phyloP scores from a whole-genome alignment of 2,113 vertebrate species.

The Polypterus senegalus region DNA sequence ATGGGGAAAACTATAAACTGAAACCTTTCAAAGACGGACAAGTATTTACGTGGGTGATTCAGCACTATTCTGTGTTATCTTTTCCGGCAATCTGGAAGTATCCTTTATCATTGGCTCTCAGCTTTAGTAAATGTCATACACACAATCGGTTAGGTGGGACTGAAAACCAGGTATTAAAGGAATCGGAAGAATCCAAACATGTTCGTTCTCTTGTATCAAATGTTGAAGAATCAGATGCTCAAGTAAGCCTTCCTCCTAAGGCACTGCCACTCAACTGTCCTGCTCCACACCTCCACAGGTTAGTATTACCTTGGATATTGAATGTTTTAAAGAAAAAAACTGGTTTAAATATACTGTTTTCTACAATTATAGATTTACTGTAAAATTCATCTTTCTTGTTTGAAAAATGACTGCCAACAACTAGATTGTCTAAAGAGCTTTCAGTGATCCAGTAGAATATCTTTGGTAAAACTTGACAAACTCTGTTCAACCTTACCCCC shows the following conservation, averaged over 20 bases:
- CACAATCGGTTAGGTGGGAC: no score
- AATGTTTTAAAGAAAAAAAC: no score
- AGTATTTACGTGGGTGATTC: slow-evolving; percentile 52
- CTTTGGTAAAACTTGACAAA: no score
- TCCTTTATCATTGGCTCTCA: slow-evolving; percentile 61
- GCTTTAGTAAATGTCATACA: slow-evolving; percentile 18
- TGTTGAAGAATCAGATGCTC: slow-evolving; percentile 3
- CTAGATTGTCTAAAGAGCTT: no score
- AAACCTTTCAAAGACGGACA: slow-evolving; percentile 17
- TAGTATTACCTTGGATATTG: slow-evolving; percentile 11
- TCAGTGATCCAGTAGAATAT: no score
- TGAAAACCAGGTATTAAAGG: no score
- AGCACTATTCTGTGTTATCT: slow-evolving; percentile 50
- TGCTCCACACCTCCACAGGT: slow-evolving; percentile 77
- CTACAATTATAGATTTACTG: no score
- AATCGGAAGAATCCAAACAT: no score
- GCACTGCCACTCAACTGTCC: slow-evolving; percentile 61
- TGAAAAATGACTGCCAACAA: no score
- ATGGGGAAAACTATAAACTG: background rate
- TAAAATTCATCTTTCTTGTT: no score
- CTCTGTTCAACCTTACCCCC: no score
- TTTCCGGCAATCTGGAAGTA: slow-evolving; percentile 57
- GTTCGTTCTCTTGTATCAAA: background rate
- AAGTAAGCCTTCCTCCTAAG: slow-evolving; percentile 44
- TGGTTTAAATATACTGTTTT: no score